Evolutionary conservation across 1,140 invertebrate species (phyloP), one percentile per base, ranked within the genome.

Genomic region (Contarinia nasturtii): DNA sequence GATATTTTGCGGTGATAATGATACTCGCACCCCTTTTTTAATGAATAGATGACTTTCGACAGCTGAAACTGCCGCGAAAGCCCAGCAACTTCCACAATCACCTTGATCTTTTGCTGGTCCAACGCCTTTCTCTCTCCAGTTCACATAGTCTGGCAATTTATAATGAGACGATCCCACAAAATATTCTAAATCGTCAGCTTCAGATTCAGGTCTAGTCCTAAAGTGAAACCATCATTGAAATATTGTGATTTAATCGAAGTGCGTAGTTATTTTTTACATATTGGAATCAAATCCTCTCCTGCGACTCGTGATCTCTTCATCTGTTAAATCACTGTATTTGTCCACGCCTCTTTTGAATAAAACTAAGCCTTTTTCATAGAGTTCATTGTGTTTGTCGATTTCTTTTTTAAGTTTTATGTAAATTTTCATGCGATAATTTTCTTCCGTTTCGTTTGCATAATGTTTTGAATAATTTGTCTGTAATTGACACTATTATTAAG

Each of bases 321-420:
- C 72, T 20, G 80, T 64, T 73, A 81, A 63, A 60, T 83, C 80
- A 46, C 72, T 71, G 57, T 71, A 83, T 52, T 80, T 67, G 54
- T 83, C 83, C 53, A 82, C 58, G 14, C 55, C 67, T 34, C 80
- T 45, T 55, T 68, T 70, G 52, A 66, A 82, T 0, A 61, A 50
- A 33, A 74, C 66, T 36, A 68, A 40, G 0, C 78, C 79, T 17
- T 56, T 49, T 50, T 71, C 69, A 51, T 64, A 77, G 18, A 66
- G 58, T 19, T 62, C 52, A 64, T 86, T 86, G 50, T 86, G 82
- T 52, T 71, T 66, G n/a, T 74, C 74, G 55, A 86, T 79, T 55
- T 73, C 75, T 38, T 74, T 67, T 47, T 69, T 68, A 52, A 81
- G 82, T 50, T 82, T 75, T 65, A 80, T 69, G 52, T 72, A 83